phyloP scores from a whole-genome alignment of 1,140 invertebrate genomes.

The Drosophila athabasca region DNA sequence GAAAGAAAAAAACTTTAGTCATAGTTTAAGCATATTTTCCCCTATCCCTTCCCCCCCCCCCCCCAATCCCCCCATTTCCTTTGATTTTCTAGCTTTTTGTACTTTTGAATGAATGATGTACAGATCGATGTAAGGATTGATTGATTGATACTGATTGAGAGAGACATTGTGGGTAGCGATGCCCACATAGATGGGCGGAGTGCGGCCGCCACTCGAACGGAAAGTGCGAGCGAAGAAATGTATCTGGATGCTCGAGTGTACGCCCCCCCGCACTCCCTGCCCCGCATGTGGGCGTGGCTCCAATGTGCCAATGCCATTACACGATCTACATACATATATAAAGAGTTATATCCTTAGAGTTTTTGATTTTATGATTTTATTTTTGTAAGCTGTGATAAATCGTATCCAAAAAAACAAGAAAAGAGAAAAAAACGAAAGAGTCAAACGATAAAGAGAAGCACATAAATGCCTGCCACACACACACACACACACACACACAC shows the following conservation, averaged over 20 bases:
- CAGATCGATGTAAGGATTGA: conserved; percentile 53
- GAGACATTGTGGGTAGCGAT: conserved; percentile 41
- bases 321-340: conserved; percentile 41
- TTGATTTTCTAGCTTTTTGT: conserved; percentile 66
- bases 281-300: conserved; percentile 53
- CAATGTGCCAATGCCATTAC: conserved; percentile 43
- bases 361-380: conserved; percentile 52
- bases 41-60: neutral
- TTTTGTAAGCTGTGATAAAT: conserved; percentile 82
- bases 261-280: too few species aligned
- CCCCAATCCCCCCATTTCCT: conserved; percentile 12
- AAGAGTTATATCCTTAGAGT: conserved; percentile 54
- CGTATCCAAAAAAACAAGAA: conserved; percentile 65
- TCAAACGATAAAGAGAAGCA: conserved; percentile 51
- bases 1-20: conserved; percentile 63
- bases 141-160: conserved; percentile 4
- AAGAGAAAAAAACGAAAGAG: conserved; percentile 56
- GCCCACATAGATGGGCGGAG: conserved; percentile 44
- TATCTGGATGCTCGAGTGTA: conserved; percentile 44
- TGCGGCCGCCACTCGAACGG: conserved; percentile 54
- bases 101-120: conserved; percentile 51
- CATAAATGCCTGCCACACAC: conserved; percentile 28
- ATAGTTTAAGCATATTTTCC: conserved; percentile 67
- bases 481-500: conserved; percentile 19
- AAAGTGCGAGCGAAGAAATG: too few species aligned